Conservation (phyloP, 2,797 vertebrate genomes). For the Enteromius unitaeniatus region DNA sequence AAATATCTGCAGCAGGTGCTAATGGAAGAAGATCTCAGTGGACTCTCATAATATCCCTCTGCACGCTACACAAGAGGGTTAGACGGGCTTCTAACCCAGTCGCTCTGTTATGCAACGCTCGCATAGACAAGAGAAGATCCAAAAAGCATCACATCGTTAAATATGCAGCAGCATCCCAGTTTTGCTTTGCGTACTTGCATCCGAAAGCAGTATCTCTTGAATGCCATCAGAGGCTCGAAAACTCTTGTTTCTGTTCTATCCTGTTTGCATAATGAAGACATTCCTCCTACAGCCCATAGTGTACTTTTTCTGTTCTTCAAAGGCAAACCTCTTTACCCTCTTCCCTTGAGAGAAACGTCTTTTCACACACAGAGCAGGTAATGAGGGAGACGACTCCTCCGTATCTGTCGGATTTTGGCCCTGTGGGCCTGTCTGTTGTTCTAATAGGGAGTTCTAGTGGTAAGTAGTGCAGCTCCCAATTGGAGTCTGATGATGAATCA, state of each 20-base stretch:
- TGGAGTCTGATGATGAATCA: slow-evolving; percentile 56
- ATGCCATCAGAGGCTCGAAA: slow-evolving; percentile 29
- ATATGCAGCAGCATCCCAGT: slow-evolving; percentile 40
- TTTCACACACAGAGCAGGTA: slow-evolving; percentile 46
- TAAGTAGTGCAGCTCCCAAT: slow-evolving; percentile 58
- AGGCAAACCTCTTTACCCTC: slow-evolving; percentile 34
- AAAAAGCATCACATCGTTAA: slow-evolving; percentile 24
- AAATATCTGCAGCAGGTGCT: neutral
- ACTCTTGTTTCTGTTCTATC: slow-evolving; percentile 31
- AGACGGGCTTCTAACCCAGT: slow-evolving; percentile 18
- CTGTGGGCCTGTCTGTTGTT: slow-evolving; percentile 51
- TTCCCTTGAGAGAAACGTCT: slow-evolving; percentile 45
- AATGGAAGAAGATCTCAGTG: neutral
- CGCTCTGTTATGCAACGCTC: slow-evolving; percentile 26
- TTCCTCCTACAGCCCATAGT: slow-evolving; percentile 35
- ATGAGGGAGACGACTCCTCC: slow-evolving; percentile 47
- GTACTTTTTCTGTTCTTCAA: slow-evolving; percentile 43
- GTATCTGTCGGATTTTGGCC: slow-evolving; percentile 39
- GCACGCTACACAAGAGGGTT: neutral
- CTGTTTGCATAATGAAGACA: slow-evolving; percentile 54
- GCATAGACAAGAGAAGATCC: slow-evolving; percentile 23
- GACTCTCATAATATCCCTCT: slow-evolving; percentile 20
- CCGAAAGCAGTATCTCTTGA: slow-evolving; percentile 4
- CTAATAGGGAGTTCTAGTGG: slow-evolving; percentile 49
- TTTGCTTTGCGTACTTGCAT: slow-evolving; percentile 10